Base-by-base conservation (phyloP, 2,797 vertebrate species). In the Malurus splendens region DNA sequence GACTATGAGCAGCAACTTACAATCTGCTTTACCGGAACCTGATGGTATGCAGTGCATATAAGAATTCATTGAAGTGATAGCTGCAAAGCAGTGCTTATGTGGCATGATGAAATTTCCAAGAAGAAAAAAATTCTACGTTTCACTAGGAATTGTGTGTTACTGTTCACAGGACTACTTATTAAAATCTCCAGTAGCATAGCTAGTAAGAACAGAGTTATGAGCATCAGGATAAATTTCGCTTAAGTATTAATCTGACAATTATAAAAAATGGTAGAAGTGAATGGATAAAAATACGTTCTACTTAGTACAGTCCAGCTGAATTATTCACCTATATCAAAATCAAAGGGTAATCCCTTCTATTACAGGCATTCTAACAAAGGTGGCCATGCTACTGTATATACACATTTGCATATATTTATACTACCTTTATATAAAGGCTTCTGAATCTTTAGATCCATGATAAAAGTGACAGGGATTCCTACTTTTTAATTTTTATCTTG, bases 381-480 rank as follows among this genome's bases (percentile, higher is more conserved):
- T 92, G 94, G 91, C 88, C 94, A 96, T 97, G 96, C 96, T 95
- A 92, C 75, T 91, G 92, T 96, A 96, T 96, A 92, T 97, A 96
- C 86, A 97, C 71, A 96, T 96, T 96, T 97, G 97, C 96, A 97
- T 97, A 97, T 97, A 96, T 94, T 93, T 96, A 94, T 95, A 95
- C 92, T 93, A 95, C 90, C 95, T 95, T 96, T 42, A 57, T 93
- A 78, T 91, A 92, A 95, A 94, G 91, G 92, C 87, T 94, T 94
- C 81, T 92, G 95, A 90, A 77, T 95, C 88, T 93, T 95, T 94
- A 96, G 80, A 96, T 95, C 88, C 61, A 90, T 76, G 87, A 87
- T 74, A 93, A 93, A 86, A 84, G 60, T 93, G 70, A 89, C 50
- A 45, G 81, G 91, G 64, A 81, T 61, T 67, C 25, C n/a, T 89